Percentiles rank a stretch among this genome's conserved stretches.
Evolutionary conservation across 2,113 vertebrate genomes (phyloP).

Genomic region (Grammomys dolichurus): DNA sequence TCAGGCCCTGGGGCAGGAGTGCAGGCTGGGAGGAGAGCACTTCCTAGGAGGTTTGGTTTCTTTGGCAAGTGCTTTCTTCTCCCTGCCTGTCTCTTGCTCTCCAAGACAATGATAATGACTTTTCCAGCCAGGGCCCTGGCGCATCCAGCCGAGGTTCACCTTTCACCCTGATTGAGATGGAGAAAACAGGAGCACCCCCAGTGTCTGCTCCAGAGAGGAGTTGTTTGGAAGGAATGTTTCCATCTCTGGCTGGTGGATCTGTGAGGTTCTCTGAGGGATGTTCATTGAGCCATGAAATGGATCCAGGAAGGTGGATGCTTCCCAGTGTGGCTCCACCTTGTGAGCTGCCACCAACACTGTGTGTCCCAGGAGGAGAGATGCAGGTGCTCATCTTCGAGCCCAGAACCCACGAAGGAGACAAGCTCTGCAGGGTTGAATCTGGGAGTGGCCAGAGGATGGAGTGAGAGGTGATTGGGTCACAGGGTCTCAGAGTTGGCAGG

Average conservation of each 20-base stretch:
- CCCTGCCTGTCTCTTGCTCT: not conserved
- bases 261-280: not conserved
- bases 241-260: not conserved
- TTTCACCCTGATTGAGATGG: not conserved
- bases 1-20: not conserved
- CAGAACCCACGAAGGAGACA: not conserved
- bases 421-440: not conserved
- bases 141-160: not conserved
- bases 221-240: not conserved
- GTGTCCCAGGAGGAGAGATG: not conserved
- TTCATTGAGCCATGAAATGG: not conserved
- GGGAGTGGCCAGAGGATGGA: not conserved
- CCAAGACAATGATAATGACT: constrained; percentile 45
- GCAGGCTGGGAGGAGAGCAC: not conserved
- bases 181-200: not conserved
- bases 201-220: constrained; percentile 18
- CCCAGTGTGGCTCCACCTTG: not conserved
- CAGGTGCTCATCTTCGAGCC: not conserved
- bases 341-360: not conserved
- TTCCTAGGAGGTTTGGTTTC: not conserved
- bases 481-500: not conserved
- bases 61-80: not conserved
- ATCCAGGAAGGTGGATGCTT: not conserved
- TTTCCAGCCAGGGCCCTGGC: constrained; percentile 65
- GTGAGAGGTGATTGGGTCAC: not conserved